Conservation (phyloP, 2,113 vertebrate genomes). For the Monarcha castaneiventris region DNA sequence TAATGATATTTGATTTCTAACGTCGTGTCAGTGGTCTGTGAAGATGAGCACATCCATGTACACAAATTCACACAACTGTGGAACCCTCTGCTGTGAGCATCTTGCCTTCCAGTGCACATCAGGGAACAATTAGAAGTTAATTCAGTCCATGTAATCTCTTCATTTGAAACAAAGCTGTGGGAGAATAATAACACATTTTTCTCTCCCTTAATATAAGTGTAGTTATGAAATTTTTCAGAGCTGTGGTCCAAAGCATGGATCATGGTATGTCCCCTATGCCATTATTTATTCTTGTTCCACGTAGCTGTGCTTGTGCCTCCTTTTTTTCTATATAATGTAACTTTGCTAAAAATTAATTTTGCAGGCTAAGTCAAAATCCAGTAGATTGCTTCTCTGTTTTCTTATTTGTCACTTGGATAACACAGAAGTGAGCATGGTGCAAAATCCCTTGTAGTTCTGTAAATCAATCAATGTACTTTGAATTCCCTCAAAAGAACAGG, state of each 20-base stretch:
- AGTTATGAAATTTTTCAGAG: neutral
- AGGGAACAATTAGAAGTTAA: slow-evolving; percentile 9
- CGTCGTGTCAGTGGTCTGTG: neutral
- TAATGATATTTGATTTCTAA: neutral
- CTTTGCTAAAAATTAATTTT: neutral
- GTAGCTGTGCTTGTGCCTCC: neutral
- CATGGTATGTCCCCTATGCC: neutral
- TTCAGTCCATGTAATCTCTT: neutral
- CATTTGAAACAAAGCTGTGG: neutral
- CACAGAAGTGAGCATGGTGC: neutral
- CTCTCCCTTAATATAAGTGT: neutral
- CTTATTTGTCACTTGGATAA: neutral
- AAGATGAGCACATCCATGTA: neutral
- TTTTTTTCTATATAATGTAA: neutral
- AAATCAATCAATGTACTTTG: fast-evolving
- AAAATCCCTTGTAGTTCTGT: neutral
- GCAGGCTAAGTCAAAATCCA: neutral
- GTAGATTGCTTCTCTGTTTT: neutral
- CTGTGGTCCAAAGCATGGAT: neutral
- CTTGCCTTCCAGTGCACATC: neutral
- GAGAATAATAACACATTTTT: neutral
- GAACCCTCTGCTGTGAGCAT: neutral
- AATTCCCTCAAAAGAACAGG: neutral
- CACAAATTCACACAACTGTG: neutral
- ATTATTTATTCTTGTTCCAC: neutral